Evolutionary conservation across 2,888 invertebrate species (phyloP).

Genomic region (Drosophila parthenogenetica): DNA sequence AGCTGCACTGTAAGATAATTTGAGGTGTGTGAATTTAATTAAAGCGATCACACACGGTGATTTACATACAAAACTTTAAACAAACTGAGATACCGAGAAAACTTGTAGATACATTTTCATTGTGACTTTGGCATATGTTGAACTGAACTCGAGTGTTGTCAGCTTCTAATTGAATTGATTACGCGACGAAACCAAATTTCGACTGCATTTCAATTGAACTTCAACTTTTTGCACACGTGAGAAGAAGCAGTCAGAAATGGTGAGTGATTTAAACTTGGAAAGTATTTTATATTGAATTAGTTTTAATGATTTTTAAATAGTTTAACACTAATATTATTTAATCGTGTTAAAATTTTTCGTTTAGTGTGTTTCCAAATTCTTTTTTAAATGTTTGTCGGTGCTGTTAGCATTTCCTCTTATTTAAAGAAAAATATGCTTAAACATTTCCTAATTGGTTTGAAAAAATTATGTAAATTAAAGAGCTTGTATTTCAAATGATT

Average conservation of each 20-base stretch:
- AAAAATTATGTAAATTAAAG: too few relatives aligned
- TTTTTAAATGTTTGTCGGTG: too few relatives aligned
- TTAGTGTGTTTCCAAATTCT: too few relatives aligned
- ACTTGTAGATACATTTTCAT: slow-evolving; percentile 46
- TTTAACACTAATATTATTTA: too few relatives aligned
- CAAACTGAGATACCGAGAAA: slow-evolving; percentile 27
- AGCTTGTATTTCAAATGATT: too few relatives aligned
- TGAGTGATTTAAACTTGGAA: slow-evolving; percentile 23
- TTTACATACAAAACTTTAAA: slow-evolving; percentile 58
- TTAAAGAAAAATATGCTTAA: too few relatives aligned
- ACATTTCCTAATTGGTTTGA: too few relatives aligned
- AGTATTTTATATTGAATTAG: too few relatives aligned
- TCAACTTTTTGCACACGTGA: slow-evolving; percentile 3
- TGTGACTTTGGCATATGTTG: slow-evolving; percentile 54
- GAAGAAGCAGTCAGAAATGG: slow-evolving; percentile 3
- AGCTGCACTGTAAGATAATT: slow-evolving; percentile 61
- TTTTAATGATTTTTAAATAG: background rate
- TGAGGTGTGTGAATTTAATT: slow-evolving; percentile 69
- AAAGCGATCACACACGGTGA: slow-evolving; percentile 67
- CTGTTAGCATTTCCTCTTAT: too few relatives aligned
- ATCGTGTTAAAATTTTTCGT: too few relatives aligned
- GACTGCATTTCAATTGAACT: slow-evolving; percentile 23
- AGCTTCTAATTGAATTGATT: slow-evolving; percentile 63
- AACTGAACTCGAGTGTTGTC: slow-evolving; percentile 36
- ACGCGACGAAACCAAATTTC: slow-evolving; percentile 35